phyloP scores from a whole-genome alignment of 1,140 invertebrate species.

The Drosophila kikkawai region DNA sequence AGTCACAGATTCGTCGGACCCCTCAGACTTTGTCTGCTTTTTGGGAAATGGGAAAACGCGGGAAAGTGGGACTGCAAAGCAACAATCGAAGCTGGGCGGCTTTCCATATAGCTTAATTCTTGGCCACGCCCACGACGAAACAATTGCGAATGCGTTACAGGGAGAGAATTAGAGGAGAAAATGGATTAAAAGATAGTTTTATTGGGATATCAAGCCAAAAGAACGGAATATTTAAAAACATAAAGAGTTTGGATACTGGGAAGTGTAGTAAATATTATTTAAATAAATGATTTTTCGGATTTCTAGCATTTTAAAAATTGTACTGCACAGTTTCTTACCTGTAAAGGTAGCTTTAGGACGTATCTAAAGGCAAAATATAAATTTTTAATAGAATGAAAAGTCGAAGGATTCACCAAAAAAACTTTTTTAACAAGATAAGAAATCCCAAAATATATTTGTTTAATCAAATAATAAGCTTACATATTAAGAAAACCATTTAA shows the following conservation, averaged over 20 bases:
- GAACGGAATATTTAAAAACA: background rate
- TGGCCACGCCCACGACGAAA: slow-evolving; percentile 38
- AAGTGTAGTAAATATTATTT: background rate
- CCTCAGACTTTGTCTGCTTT: slow-evolving; percentile 25
- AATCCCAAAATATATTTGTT: background rate
- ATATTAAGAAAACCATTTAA: background rate
- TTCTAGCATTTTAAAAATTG: no score
- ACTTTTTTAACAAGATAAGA: background rate
- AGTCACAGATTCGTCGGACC: slow-evolving; percentile 67
- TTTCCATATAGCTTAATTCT: slow-evolving; percentile 50
- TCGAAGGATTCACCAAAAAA: background rate
- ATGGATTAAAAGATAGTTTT: background rate
- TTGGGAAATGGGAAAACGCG: slow-evolving; percentile 18
- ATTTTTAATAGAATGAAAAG: background rate
- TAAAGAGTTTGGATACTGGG: background rate
- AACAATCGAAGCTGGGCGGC: slow-evolving; percentile 30
- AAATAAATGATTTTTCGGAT: no score
- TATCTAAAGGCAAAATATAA: background rate
- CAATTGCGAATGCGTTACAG: slow-evolving; percentile 19
- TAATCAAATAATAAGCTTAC: background rate
- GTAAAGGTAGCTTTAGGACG: no score
- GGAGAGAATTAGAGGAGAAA: background rate
- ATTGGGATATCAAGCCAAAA: background rate
- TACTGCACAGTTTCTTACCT: no score
- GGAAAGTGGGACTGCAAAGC: slow-evolving; percentile 31